Conservation (phyloP, 2,113 vertebrate genomes). For the Takifugu flavidus region DNA sequence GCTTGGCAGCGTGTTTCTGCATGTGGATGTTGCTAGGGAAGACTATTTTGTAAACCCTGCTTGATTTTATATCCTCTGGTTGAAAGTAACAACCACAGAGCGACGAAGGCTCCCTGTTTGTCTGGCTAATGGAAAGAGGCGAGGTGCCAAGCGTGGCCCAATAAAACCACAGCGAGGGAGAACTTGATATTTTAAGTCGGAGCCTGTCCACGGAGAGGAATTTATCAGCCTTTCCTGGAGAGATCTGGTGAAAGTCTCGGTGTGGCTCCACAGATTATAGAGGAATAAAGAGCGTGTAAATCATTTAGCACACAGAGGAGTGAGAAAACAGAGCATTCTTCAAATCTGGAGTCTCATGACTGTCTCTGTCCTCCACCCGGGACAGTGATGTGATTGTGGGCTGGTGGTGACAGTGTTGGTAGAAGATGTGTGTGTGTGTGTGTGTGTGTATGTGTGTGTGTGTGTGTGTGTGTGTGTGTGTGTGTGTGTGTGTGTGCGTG, state of each 20-base stretch:
- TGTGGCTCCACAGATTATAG: neutral
- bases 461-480: slow-evolving; percentile 13
- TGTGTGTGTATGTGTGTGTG: slow-evolving; percentile 22
- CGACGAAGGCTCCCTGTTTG: slow-evolving; percentile 27
- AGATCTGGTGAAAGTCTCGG: slow-evolving; percentile 3
- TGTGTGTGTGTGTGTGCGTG: slow-evolving; percentile 28
- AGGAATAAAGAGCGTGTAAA: slow-evolving; percentile 4
- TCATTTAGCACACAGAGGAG: slow-evolving; percentile 7
- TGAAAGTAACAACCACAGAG: slow-evolving; percentile 49
- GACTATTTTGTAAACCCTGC: slow-evolving; percentile 42
- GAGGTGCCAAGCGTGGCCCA: slow-evolving; percentile 40
- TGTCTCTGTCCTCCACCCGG: slow-evolving; percentile 30
- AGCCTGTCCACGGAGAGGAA: slow-evolving; percentile 1
- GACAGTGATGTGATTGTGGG: slow-evolving; percentile 62
- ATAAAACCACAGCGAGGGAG: slow-evolving; percentile 43
- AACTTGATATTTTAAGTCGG: slow-evolving; percentile 19
- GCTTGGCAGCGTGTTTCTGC: slow-evolving; percentile 5
- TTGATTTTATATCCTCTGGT: slow-evolving; percentile 31
- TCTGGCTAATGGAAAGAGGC: slow-evolving; percentile 51
- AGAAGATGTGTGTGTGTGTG: slow-evolving; percentile 25
- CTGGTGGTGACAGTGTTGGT: slow-evolving; percentile 60
- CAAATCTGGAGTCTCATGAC: slow-evolving; percentile 50
- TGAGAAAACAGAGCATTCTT: slow-evolving; percentile 30
- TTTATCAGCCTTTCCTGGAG: slow-evolving; percentile 1
- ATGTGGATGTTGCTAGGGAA: slow-evolving; percentile 48